These are phyloP conservation scores for Saccopteryx leptura DNA, from an alignment of 2,113 vertebrate genomes.

Conservation along the genomic window DNA sequence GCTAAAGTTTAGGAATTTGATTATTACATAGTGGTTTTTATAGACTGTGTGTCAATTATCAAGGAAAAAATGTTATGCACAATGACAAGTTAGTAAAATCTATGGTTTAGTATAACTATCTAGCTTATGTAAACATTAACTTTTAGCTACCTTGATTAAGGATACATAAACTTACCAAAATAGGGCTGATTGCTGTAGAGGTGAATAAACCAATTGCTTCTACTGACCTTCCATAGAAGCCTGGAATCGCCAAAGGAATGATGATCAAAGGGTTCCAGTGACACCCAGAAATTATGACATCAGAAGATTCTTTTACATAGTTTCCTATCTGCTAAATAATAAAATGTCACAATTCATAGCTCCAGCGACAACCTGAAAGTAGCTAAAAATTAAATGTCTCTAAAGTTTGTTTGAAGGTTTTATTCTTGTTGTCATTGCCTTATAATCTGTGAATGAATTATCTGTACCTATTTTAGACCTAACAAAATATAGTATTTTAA, in stretches of 20 bases:
- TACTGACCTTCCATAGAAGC: constrained; percentile 75
- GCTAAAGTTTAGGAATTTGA: constrained; percentile 24
- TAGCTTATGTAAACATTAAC: background rate
- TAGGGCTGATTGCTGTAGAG: constrained; percentile 78
- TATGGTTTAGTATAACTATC: background rate
- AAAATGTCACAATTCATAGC: constrained; percentile 38
- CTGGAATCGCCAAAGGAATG: constrained; percentile 73
- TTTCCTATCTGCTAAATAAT: constrained; percentile 75
- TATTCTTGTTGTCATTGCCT: constrained; percentile 40
- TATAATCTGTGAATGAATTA: background rate
- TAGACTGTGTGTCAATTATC: background rate
- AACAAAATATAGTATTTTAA: constrained; percentile 2
- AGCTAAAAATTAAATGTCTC: background rate
- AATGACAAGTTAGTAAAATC: constrained; percentile 25
- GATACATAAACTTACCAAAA: constrained; percentile 79
- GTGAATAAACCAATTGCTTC: constrained; percentile 77
- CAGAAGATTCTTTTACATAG: constrained; percentile 82
- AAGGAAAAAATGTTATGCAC: constrained; percentile 41
- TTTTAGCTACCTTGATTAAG: constrained; percentile 54
- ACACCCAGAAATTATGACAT: constrained; percentile 81
- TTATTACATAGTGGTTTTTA: background rate
- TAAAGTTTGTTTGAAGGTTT: background rate
- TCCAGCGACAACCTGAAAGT: constrained; percentile 25
- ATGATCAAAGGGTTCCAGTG: constrained; percentile 73
- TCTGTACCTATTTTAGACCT: background rate